Conservation (phyloP, 1,140 invertebrate genomes). For the Bombyx mandarina region DNA sequence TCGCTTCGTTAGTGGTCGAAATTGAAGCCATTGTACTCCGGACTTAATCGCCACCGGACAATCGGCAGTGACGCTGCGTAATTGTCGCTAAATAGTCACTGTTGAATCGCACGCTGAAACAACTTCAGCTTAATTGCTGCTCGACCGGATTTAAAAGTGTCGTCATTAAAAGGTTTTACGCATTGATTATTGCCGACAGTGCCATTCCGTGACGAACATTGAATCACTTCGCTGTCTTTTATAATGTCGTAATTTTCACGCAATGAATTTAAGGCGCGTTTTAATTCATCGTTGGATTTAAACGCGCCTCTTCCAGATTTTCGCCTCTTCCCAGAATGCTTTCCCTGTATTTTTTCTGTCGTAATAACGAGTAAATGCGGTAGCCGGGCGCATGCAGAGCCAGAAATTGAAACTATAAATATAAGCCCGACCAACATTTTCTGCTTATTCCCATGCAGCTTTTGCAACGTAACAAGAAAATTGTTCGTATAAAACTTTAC, state of each 20-base stretch:
- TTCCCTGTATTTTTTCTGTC: slow-evolving; percentile 27
- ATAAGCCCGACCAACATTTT: slow-evolving; percentile 37
- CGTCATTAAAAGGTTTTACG: slow-evolving; percentile 30
- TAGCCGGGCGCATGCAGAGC: slow-evolving; percentile 37
- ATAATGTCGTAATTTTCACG: slow-evolving; percentile 40
- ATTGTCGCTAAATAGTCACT: slow-evolving; percentile 59
- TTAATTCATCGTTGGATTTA: slow-evolving; percentile 14
- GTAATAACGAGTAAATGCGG: slow-evolving; percentile 27
- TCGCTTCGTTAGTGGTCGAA: slow-evolving; percentile 60
- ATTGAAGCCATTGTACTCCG: slow-evolving; percentile 54
- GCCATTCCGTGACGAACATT: slow-evolving; percentile 35
- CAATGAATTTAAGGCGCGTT: slow-evolving; percentile 35
- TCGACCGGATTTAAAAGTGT: slow-evolving; percentile 5
- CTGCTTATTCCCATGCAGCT: slow-evolving; percentile 37
- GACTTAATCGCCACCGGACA: slow-evolving; percentile 52
- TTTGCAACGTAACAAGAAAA: slow-evolving; percentile 22
- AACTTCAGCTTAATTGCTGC: slow-evolving; percentile 45
- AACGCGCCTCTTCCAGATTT: slow-evolving; percentile 5
- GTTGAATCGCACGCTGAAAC: slow-evolving; percentile 37
- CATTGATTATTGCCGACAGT: slow-evolving; percentile 47
- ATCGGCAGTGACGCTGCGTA: slow-evolving; percentile 55
- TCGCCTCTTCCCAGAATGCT: slow-evolving; percentile 7
- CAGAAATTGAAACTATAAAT: slow-evolving; percentile 64
- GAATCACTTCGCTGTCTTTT: slow-evolving; percentile 49
- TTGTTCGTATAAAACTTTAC: not conserved